phyloP scores from a whole-genome alignment of 2,113 vertebrate species.

The Mus spicilegus region DNA sequence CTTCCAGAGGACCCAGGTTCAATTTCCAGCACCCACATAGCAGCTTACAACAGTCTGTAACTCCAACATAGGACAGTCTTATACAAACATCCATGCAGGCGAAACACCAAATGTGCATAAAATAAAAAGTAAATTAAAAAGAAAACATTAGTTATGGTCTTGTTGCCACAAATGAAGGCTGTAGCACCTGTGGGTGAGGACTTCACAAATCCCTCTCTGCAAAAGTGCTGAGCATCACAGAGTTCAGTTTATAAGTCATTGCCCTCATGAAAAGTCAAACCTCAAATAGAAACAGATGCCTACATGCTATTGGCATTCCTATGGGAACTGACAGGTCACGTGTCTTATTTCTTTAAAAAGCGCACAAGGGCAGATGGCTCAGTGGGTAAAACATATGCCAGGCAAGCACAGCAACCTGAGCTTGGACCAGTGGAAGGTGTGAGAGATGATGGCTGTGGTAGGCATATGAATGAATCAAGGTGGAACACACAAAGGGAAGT shows the following conservation, averaged over 20 bases:
- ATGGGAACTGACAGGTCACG: not conserved
- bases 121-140: not conserved
- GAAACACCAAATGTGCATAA: not conserved
- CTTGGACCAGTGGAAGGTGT: not conserved
- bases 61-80: not conserved
- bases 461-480: not conserved
- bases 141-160: not conserved
- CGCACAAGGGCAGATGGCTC: not conserved
- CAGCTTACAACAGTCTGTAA: not conserved
- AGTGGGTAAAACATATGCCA: not conserved
- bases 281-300: not conserved
- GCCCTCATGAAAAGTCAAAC: not conserved
- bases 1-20: not conserved
- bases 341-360: slow-evolving; percentile 8
- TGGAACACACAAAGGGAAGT: not conserved
- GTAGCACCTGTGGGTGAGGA: not conserved
- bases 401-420: not conserved
- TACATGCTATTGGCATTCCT: not conserved
- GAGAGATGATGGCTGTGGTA: not conserved
- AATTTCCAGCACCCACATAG: not conserved
- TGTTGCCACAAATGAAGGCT: not conserved
- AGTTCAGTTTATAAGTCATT: not conserved
- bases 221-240: not conserved
- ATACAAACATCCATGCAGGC: not conserved
- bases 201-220: not conserved